Evolutionary conservation across 1,140 invertebrate genomes (phyloP), one percentile per base, ranked within the genome.

Genomic region (Lordiphosa clarofinis): DNA sequence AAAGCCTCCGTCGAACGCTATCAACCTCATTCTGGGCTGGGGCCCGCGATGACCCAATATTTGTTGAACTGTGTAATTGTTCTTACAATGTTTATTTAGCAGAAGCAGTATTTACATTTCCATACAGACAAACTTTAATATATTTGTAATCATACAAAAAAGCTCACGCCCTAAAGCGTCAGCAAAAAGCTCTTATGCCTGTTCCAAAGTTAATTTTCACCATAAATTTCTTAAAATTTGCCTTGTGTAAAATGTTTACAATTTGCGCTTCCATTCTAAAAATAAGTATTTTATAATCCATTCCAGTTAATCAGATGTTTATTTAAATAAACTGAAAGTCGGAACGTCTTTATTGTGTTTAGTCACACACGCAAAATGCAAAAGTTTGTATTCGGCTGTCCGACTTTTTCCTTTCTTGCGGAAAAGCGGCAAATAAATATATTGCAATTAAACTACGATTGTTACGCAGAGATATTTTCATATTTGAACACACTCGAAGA

Each of bases 391-490:
- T 38, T 79, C 2, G 71, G 52, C 3, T 76, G 76, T 48, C 67
- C 67, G 12, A 13, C 6, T 2, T 56, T 84, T 10, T 53, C 52
- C 11, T 82, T 81, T n/a, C 54, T 75, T 5, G 50, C n/a, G 1
- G 58, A 47, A 19, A 72, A 61, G n/a, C 42, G 35, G 35, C 52
- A 73, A 37, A 52, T n/a, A 4, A 46, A 28, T 43, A 49, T 84
- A 13, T 72, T 86, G 5, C 57, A 86, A 13, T 42, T 84, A 4
- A 84, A 84, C n/a, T 79, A 84, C 48, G 73, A 87, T 13, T 79
- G 73, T 33, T 62, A 56, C 40, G 28, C 44, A 38, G 44, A 75
- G 31, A 73, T 86, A 63, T 71, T 71, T 52, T 63, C 69, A 7
- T 61, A 76, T 36, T 10, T 82, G 4, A 61, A 4, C 33, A 42